Base-by-base conservation (phyloP, 1,140 invertebrate genomes). In the Tetramorium parvispinum region DNA sequence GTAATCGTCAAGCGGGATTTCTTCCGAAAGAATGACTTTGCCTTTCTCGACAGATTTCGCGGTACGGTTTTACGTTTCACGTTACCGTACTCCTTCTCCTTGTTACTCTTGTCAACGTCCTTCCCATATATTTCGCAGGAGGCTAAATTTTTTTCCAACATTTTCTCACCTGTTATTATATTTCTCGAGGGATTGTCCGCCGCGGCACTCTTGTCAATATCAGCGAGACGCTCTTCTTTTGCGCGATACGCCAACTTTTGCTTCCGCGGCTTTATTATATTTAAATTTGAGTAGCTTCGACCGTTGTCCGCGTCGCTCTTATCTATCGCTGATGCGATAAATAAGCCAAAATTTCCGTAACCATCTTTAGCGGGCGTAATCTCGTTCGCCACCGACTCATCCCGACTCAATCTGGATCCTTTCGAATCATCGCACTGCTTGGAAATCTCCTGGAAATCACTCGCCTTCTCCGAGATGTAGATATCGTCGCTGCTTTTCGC, bases 1-100 rank as follows among this genome's bases (percentile, higher is more conserved):
- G 77, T 27, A 3, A 83, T 53, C 11, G 86, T 81, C 10, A 82
- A 82, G 49, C 75, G 90, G 57, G 90, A 88, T 65, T 89, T 91
- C 18, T 82, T 91, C n/a, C 90, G 86, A 61, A 91, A 71, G 43
- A 85, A 91, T 6, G 83, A 89, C 27, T 49, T 89, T 21, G 70
- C 85, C 32, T 86, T 92, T 24, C 87, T 88, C 2, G 85, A 87
- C 63, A 89, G 68, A 77, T 78, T 85, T 0, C 66, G 61, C 13
- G 65, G 16, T 40, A 32, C 32, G 1, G 55, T 51, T 61, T 65
- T 89, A 43, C 82, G 87, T 40, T 87, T 90, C 0, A 37, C 71
- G 3, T 85, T 63, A 10, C 85, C n/a, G n/a, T n/a, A 2, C 16
- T 66, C 5, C 7, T 68, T 57, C 7, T 40, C 21, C 0, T 46